Evolutionary conservation across 2,888 invertebrate genomes (phyloP).

Genomic region (Choristoneura rosaceana): DNA sequence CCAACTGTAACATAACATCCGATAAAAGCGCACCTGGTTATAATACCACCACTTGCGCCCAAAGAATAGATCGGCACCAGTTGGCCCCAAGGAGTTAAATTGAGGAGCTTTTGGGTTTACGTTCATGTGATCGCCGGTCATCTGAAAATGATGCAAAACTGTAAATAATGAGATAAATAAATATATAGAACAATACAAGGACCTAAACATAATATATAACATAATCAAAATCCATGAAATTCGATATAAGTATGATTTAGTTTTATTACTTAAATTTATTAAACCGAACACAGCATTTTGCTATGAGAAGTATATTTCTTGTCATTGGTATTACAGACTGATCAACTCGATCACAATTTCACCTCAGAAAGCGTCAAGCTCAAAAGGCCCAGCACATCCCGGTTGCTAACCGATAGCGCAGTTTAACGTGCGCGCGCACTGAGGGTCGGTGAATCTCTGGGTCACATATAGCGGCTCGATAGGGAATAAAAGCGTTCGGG

Average conservation of each 20-base stretch:
- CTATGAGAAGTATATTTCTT: no score
- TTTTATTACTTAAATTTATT: no score
- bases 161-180: no score
- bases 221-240: no score
- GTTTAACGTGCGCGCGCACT: background rate
- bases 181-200: no score
- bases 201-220: no score
- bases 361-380: background rate
- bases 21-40: slow-evolving; percentile 64
- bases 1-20: no score
- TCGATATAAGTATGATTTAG: no score
- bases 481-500: background rate
- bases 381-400: background rate
- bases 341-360: no score
- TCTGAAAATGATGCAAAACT: slow-evolving; percentile 53
- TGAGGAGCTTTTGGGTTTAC: slow-evolving; percentile 68
- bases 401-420: background rate
- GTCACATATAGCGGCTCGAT: slow-evolving; percentile 2
- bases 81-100: slow-evolving; percentile 56
- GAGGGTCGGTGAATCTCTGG: background rate
- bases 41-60: slow-evolving; percentile 81
- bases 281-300: no score
- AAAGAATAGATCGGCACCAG: slow-evolving; percentile 65
- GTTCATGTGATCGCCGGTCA: slow-evolving; percentile 77
- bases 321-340: no score